Evolutionary conservation across 2,888 invertebrate genomes (phyloP).

Genomic region (Amiota mariae): DNA sequence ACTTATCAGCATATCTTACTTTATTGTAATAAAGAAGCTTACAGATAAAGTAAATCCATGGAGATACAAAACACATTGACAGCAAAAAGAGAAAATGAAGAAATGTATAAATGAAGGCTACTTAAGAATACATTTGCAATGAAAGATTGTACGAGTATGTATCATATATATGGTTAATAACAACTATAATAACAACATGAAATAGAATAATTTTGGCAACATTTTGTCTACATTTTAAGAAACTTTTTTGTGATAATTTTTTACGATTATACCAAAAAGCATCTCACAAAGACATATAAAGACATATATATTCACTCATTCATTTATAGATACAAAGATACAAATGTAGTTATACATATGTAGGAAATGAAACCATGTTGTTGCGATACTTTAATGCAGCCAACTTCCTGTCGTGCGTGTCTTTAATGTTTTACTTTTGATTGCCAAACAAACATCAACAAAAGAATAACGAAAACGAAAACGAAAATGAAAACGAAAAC

Average conservation of each 20-base stretch:
- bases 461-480: neutral
- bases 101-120: too few relatives aligned
- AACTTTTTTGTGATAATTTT: slow-evolving; percentile 18
- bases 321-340: neutral
- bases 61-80: too few relatives aligned
- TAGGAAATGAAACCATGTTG: neutral
- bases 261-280: slow-evolving; percentile 9
- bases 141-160: too few relatives aligned
- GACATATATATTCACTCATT: too few relatives aligned
- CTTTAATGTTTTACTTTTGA: slow-evolving; percentile 25
- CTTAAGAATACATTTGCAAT: too few relatives aligned
- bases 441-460: neutral
- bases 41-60: too few relatives aligned
- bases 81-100: too few relatives aligned
- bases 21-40: too few relatives aligned
- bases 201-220: slow-evolving; percentile 6
- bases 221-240: slow-evolving; percentile 24
- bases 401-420: slow-evolving; percentile 19
- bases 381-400: slow-evolving; percentile 17
- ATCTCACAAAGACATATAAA: too few relatives aligned
- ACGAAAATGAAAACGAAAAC: too few relatives aligned
- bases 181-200: neutral
- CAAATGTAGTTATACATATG: neutral
- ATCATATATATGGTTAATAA: too few relatives aligned
- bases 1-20: too few relatives aligned